Percentiles rank a stretch among this genome's conserved stretches.
These are phyloP conservation scores for Hydroisotoma schaefferi DNA, from an alignment of 2,888 invertebrate species.

Conservation along the genomic window DNA sequence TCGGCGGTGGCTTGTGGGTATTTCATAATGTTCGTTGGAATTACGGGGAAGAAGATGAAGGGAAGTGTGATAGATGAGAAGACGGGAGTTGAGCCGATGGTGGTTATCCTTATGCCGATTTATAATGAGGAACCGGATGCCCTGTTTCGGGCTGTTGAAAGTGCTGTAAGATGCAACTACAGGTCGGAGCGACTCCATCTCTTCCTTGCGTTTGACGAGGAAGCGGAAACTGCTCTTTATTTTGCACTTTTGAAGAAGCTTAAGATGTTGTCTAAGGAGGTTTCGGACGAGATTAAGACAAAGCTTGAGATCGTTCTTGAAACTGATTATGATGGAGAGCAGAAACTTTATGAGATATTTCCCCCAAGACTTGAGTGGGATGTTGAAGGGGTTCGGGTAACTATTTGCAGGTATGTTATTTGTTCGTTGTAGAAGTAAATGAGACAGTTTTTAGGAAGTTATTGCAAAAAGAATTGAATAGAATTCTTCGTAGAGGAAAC, in stretches of 20 bases:
- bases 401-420: constrained; percentile 30
- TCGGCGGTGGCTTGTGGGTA: constrained; percentile 14
- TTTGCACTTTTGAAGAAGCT: constrained; percentile 22
- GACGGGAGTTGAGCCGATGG: constrained; percentile 22
- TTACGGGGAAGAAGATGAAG: constrained; percentile 19
- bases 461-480: too few relatives aligned
- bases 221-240: constrained; percentile 22
- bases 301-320: constrained; percentile 9
- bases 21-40: constrained; percentile 20
- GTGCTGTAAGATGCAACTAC: constrained; percentile 29
- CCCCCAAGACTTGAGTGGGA: constrained; percentile 28
- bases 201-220: constrained; percentile 33
- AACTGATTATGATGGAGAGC: not conserved
- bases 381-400: constrained; percentile 24
- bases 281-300: constrained; percentile 19
- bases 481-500: too few relatives aligned
- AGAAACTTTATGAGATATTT: constrained; percentile 14
- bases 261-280: constrained; percentile 20
- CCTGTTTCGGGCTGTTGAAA: constrained; percentile 27
- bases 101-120: constrained; percentile 33
- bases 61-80: constrained; percentile 5
- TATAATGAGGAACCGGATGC: constrained; percentile 35
- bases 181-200: constrained; percentile 22
- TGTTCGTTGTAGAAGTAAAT: too few relatives aligned
- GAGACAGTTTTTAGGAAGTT: too few relatives aligned